These are phyloP conservation scores for Ophiodon elongatus DNA, from an alignment of 2,113 vertebrate species.

Conservation along the genomic window DNA sequence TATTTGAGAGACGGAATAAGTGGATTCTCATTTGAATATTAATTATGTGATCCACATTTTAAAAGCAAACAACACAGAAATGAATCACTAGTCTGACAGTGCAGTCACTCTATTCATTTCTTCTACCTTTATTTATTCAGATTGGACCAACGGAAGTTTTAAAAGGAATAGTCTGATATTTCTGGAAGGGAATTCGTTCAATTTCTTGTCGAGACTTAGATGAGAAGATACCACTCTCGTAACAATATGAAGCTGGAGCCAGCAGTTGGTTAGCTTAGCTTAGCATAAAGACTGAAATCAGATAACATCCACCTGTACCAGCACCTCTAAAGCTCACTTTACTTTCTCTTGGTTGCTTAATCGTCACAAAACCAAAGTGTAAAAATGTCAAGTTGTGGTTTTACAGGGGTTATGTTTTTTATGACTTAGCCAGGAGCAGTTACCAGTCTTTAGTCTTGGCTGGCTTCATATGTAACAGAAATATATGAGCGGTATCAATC, in stretches of 20 bases:
- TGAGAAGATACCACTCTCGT: background rate
- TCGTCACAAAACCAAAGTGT: too few species aligned
- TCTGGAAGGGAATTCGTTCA: background rate
- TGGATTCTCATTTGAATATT: slow-evolving; percentile 32
- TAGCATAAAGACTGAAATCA: background rate
- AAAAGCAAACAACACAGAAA: background rate
- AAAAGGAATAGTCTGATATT: background rate
- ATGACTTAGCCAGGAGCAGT: too few species aligned
- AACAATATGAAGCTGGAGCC: background rate
- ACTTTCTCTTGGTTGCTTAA: background rate
- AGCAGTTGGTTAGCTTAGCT: background rate
- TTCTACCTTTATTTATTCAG: background rate
- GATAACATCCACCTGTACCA: too few species aligned
- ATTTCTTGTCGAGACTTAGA: background rate
- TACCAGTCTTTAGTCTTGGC: too few species aligned
- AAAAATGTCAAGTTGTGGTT: too few species aligned
- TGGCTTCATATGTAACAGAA: too few species aligned
- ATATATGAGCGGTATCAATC: too few species aligned
- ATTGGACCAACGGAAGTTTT: background rate
- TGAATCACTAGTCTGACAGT: background rate
- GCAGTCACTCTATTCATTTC: background rate
- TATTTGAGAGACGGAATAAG: background rate
- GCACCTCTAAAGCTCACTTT: background rate
- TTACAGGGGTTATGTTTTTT: too few species aligned
- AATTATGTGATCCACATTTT: slow-evolving; percentile 28